Base-by-base conservation (phyloP, 1,140 invertebrate genomes). In the Gryon sp. region DNA sequence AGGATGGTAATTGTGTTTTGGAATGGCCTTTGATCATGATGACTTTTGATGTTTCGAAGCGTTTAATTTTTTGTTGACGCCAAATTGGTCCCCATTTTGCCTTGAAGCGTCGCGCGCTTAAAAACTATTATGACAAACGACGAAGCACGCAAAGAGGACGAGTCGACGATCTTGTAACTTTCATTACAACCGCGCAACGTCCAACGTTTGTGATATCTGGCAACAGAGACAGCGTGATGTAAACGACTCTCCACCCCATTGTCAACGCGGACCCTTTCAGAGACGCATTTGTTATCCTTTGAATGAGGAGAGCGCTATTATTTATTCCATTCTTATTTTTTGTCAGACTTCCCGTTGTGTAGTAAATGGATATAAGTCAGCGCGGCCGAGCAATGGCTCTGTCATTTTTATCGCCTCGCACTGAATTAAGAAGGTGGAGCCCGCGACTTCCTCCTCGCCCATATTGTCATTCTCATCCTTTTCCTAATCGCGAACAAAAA, bases 271-370 rank as follows among this genome's bases (percentile, higher is more conserved):
- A 80, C 83, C 82, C 82, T 84, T 87, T 85, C 84, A 86, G 82
- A 84, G 84, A 83, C 83, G 83, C 85, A 87, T 87, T 87, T 87
- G 85, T 87, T 87, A 86, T 87, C 86, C 84, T 88, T 88, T 88
- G 85, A 87, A 87, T 88, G 84, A 87, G 82, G 79, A 84, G 83
- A 81, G 80, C 76, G 82, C 86, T 86, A 87, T 88, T 88, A 87
- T 87, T 88, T 88, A 87, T 86, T 87, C 84, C 84, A 84, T 87
- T 86, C 86, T 88, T 87, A 87, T 87, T 87, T 88, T 86, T 87
- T 86, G 82, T 82, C 79, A 85, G 84, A 78, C 83, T 76, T 74
- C 57, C 80, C 83, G 84, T 86, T 85, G 85, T 86, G 83, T 86
- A 84, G 84, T 84, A 88, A 87, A 87, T 83, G 84, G 86, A 87